A percentile compares a stretch with the other conserved stretches of the same genome.
These are phyloP conservation scores for Galaxea fascicularis DNA, from an alignment of 92 coral and sea anemone genomes.

Conservation along the genomic window DNA sequence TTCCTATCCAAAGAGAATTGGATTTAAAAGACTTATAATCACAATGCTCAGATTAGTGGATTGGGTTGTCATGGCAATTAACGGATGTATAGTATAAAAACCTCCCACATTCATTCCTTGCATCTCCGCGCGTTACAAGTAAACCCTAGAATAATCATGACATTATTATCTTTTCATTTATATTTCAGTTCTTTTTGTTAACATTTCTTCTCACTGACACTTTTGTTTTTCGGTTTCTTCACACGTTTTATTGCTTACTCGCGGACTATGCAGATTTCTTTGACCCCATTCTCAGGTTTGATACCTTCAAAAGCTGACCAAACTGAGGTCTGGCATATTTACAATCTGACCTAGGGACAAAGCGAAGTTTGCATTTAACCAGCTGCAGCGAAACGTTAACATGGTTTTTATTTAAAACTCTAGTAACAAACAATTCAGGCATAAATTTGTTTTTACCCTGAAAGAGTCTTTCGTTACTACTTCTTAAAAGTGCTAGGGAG, in stretches of 20 bases:
- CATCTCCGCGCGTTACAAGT: no score
- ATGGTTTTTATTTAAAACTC: neutral
- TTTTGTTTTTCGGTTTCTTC: neutral
- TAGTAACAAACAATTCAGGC: neutral
- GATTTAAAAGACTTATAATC: no score
- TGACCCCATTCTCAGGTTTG: neutral
- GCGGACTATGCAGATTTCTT: conserved; percentile 11
- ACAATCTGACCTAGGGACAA: neutral
- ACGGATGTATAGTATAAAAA: no score
- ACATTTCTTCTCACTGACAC: neutral
- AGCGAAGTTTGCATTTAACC: conserved; percentile 2
- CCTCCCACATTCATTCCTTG: no score
- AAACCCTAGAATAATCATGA: neutral
- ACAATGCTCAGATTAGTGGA: neutral
- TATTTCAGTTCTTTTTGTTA: neutral
- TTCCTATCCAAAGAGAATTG: neutral
- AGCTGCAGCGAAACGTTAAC: conserved; percentile 17
- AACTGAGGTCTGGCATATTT: neutral
- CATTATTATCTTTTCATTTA: neutral
- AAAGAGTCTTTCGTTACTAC: neutral
- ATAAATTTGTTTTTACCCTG: neutral
- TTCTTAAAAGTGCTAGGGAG: neutral
- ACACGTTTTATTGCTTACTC: neutral
- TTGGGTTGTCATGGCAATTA: neutral
- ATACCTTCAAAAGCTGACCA: conserved; percentile 36